A percentile compares a stretch with the other conserved stretches of the same genome.
Evolutionary conservation across 2,113 vertebrate species (phyloP).

Genomic region (Pristiophorus japonicus): DNA sequence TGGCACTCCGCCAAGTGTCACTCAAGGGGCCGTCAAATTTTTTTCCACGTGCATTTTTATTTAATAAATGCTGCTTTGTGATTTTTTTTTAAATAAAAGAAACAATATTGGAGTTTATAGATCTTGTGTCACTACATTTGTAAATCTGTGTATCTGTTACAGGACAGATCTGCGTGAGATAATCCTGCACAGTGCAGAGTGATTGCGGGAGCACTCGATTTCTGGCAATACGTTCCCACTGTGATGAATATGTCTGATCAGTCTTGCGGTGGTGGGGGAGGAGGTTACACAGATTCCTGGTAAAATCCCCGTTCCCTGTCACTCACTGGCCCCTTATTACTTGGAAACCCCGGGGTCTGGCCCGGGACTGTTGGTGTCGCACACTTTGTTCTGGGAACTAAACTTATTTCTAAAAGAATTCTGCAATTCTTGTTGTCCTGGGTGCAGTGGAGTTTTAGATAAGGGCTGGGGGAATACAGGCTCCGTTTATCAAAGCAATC

Average conservation of each 20-base stretch:
- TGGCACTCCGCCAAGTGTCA: constrained; percentile 18
- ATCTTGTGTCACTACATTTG: not conserved
- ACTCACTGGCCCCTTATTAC: not conserved
- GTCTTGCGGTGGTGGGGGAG: not conserved
- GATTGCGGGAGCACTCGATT: not conserved
- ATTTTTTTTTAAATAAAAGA: too few relatives aligned
- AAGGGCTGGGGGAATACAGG: not conserved
- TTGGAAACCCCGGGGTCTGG: not conserved
- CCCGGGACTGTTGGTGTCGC: not conserved
- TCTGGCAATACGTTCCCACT: not conserved
- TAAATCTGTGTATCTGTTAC: too few relatives aligned
- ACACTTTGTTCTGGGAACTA: not conserved
- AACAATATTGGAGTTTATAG: too few relatives aligned
- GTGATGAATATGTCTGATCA: not conserved
- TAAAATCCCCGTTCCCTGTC: not conserved
- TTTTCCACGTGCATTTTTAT: not conserved
- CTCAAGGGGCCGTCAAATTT: not conserved
- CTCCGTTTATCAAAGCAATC: not conserved
- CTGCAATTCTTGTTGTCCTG: not conserved
- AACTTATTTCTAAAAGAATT: not conserved
- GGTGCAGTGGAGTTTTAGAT: not conserved
- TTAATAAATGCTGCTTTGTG: not conserved
- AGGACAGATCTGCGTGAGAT: not conserved
- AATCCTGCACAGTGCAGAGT: not conserved
- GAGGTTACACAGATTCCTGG: not conserved